Evolutionary conservation across 2,888 invertebrate species (phyloP).

Genomic region (Diadromus collaris): DNA sequence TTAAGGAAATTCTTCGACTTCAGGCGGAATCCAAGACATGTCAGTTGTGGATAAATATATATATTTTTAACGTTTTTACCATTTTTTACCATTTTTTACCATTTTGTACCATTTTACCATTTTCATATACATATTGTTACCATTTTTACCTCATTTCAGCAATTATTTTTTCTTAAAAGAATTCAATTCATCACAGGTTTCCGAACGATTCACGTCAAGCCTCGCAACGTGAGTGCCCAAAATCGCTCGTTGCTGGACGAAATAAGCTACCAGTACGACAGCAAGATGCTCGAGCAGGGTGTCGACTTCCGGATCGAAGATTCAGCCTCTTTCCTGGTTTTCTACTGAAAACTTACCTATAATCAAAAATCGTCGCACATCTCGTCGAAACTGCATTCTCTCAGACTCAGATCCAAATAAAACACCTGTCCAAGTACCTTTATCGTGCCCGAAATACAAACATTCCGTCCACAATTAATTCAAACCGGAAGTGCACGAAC

Average conservation of each 20-base stretch:
- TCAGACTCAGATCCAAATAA: constrained; percentile 10
- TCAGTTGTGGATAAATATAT: constrained; percentile 61
- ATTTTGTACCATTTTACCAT: too few species aligned
- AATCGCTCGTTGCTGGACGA: constrained; percentile 75
- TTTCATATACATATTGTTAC: neutral
- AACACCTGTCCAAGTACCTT: neutral
- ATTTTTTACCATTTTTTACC: neutral
- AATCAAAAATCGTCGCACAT: neutral
- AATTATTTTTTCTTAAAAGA: neutral
- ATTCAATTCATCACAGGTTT: constrained; percentile 67
- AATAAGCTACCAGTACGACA: constrained; percentile 75
- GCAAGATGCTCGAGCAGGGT: constrained; percentile 74
- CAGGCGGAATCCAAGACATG: constrained; percentile 75
- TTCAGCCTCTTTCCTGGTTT: constrained; percentile 71
- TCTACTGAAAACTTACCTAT: constrained; percentile 61
- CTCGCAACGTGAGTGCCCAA: constrained; percentile 74
- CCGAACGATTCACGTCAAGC: constrained; percentile 76
- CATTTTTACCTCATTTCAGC: neutral
- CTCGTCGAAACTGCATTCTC: neutral
- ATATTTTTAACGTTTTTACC: neutral
- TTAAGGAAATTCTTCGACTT: constrained; percentile 78
- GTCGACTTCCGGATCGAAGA: constrained; percentile 78
- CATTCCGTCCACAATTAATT: neutral
- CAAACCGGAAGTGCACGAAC: neutral
- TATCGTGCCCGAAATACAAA: neutral